Conservation (phyloP, 1,140 invertebrate genomes). For the Hylyphantes graminicola region DNA sequence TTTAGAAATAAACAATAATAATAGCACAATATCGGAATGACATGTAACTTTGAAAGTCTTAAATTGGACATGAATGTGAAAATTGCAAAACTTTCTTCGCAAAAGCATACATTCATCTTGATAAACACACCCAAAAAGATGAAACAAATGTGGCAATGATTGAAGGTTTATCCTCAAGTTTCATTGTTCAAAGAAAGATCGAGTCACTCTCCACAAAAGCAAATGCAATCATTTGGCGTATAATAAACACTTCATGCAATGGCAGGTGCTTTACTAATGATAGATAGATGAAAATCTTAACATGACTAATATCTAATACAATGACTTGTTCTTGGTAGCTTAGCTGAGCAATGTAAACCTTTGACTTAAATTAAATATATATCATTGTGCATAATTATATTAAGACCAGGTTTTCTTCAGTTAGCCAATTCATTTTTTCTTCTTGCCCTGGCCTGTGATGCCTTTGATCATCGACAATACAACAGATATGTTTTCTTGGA, state of each 20-base stretch:
- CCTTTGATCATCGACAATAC: slow-evolving; percentile 11
- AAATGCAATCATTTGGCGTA: slow-evolving; percentile 33
- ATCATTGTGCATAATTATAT: slow-evolving; percentile 26
- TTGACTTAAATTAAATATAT: slow-evolving; percentile 38
- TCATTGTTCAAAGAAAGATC: too few species aligned
- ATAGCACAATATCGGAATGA: too few species aligned
- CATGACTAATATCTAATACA: slow-evolving; percentile 26
- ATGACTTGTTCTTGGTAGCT: slow-evolving; percentile 33
- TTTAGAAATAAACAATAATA: too few species aligned
- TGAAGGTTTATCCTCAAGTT: too few species aligned
- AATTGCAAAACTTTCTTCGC: too few species aligned
- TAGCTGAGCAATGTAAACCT: slow-evolving; percentile 26
- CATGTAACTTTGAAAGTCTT: too few species aligned
- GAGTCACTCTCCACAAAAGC: slow-evolving; percentile 7
- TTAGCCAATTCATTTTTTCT: slow-evolving; percentile 38
- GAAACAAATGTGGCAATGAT: too few species aligned
- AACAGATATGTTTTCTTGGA: slow-evolving; percentile 18
- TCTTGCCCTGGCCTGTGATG: slow-evolving; percentile 16
- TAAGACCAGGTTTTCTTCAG: neutral
- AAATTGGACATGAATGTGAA: too few species aligned
- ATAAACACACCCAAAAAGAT: too few species aligned
- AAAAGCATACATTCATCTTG: too few species aligned
- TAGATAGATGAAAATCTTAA: slow-evolving; percentile 48
- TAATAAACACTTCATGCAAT: neutral
- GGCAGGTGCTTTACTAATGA: slow-evolving; percentile 33